Base-by-base conservation (phyloP, 2,113 vertebrate genomes). In the Antidorcas marsupialis region DNA sequence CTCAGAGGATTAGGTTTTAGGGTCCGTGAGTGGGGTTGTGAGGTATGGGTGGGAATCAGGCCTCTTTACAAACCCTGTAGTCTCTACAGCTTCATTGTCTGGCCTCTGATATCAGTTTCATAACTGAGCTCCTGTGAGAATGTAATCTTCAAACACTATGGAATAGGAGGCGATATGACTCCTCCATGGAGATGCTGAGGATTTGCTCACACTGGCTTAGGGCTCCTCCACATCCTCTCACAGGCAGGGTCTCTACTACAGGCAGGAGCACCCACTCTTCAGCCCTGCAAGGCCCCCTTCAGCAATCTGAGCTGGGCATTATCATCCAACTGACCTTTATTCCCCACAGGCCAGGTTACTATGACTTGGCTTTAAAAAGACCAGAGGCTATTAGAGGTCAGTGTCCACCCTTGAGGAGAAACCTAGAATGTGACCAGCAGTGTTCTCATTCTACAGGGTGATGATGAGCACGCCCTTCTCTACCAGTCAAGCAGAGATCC, bases 341-440 rank as follows among this genome's bases (percentile, higher is more conserved):
- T 93, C 55, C 5, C 7, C 7, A 87, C 39, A 0, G 17, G 0
- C 3, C 93, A 91, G 1, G 7, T 94, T 7, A 91, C 16, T 0
- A 89, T 98, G 88, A 88, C 43, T 43, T 97, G 95, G 88, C 3
- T 88, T 27, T 93, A 97, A 79, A 97, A 95, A 88, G 85, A 25
- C 23, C 60, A 3, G 0, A 8, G 28, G 8, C 71, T 91, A 71
- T 88, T 16, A 3, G 9, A 50, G 10, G 92, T 59, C 52, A 81
- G 33, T 1, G 0, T 94, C 39, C 33, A 14, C 5, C 13, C 17
- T 45, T 25, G 9, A 9, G 67, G 91, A 7, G 12, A 59, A 30
- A 53, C 47, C 27, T 95, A 55, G 64, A 90, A 91, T 1, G 64
- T 97, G 64, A 96, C 62, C 59, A 97, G 97, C 93, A 59, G 45